phyloP scores from a whole-genome alignment of 2,113 vertebrate genomes.

The Nettapus auritus region DNA sequence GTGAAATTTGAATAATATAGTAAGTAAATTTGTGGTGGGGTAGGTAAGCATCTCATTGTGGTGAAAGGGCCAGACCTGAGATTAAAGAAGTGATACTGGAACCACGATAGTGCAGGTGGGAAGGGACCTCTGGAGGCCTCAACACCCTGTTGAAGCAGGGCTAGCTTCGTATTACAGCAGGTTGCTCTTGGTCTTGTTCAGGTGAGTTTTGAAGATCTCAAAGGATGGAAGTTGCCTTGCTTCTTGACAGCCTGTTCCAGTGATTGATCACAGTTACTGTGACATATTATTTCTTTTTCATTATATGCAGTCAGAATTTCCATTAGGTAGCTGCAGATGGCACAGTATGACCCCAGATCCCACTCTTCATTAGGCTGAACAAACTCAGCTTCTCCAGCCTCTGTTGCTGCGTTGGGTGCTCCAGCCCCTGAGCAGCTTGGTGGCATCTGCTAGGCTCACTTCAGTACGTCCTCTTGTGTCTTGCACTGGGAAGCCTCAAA shows the following conservation, averaged over 20 bases:
- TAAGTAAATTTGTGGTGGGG: background rate
- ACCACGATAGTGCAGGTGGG: background rate
- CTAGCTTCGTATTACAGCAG: background rate
- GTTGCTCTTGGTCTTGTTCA: background rate
- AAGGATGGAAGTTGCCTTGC: background rate
- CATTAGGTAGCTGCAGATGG: background rate
- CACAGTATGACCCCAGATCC: rapidly evolving
- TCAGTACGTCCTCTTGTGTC: background rate
- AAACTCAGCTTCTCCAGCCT: background rate
- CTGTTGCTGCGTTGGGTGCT: background rate
- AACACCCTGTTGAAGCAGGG: background rate
- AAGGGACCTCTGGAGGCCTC: background rate
- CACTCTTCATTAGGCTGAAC: background rate
- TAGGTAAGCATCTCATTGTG: background rate
- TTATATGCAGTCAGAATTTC: background rate
- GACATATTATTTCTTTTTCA: no score
- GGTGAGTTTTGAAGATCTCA: background rate
- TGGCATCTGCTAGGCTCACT: background rate
- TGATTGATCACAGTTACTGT: background rate
- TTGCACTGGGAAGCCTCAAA: background rate
- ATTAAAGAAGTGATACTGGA: background rate
- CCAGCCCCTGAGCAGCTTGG: background rate
- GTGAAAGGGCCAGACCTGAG: background rate
- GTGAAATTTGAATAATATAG: background rate
- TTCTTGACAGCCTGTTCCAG: background rate